A percentile compares a stretch with the other conserved stretches of the same genome.
Evolutionary conservation across 1,140 invertebrate species (phyloP).

Genomic region (Pantala flavescens): DNA sequence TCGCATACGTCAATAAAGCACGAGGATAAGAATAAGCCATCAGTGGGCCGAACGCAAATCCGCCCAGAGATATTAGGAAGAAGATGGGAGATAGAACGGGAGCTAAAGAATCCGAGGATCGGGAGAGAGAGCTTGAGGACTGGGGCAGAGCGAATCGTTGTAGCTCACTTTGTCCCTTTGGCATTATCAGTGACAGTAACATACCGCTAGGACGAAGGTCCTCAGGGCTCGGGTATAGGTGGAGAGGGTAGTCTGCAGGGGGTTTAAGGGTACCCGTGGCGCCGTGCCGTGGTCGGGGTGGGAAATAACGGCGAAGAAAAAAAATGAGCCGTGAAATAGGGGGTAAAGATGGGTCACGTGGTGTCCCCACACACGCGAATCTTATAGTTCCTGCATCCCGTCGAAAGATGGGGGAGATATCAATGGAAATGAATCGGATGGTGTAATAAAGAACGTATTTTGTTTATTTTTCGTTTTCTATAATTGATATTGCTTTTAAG

Average conservation of each 20-base stretch:
- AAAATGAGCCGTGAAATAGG: background rate
- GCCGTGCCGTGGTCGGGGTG: background rate
- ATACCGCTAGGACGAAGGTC: background rate
- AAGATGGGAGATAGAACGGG: background rate
- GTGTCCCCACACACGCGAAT: background rate
- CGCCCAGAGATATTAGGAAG: too few species aligned
- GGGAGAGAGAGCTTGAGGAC: background rate
- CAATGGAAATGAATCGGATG: too few species aligned
- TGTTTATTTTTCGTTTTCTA: too few species aligned
- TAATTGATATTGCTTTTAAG: too few species aligned
- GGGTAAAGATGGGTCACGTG: background rate
- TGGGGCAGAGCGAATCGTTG: background rate
- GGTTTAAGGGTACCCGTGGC: too few species aligned
- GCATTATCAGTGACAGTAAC: constrained; percentile 5
- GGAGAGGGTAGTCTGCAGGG: too few species aligned
- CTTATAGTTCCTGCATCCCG: background rate
- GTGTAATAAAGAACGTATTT: too few species aligned
- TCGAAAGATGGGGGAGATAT: background rate
- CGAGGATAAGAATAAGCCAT: too few species aligned
- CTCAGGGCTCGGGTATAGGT: background rate
- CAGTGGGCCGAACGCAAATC: too few species aligned
- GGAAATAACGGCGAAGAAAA: background rate
- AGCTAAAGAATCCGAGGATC: background rate
- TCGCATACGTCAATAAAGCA: too few species aligned
- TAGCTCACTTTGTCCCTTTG: constrained; percentile 8